Evolutionary conservation across 1,140 invertebrate species (phyloP).

Genomic region (Oryctes rhinoceros): DNA sequence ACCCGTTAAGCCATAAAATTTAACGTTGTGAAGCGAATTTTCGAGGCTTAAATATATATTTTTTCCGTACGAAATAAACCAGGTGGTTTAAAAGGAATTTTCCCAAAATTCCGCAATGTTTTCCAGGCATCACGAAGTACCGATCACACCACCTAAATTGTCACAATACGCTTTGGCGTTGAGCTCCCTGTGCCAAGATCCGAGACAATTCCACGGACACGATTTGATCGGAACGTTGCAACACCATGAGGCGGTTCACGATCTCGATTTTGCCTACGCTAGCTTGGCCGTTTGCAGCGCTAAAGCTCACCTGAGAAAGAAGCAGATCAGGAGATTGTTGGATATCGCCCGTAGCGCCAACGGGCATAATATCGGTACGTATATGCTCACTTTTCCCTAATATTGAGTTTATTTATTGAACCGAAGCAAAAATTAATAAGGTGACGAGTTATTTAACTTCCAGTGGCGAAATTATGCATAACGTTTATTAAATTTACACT

Average conservation of each 20-base stretch:
- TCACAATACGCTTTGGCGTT: slow-evolving; percentile 79
- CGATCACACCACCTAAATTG: slow-evolving; percentile 75
- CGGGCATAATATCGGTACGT: slow-evolving; percentile 75
- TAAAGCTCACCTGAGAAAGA: slow-evolving; percentile 80
- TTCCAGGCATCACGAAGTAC: slow-evolving; percentile 72
- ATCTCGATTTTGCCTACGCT: slow-evolving; percentile 74
- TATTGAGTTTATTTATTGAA: too few species aligned
- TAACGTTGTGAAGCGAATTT: too few species aligned
- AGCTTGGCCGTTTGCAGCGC: slow-evolving; percentile 78
- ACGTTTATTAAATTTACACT: too few species aligned
- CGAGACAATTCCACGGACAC: slow-evolving; percentile 82
- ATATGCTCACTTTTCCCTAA: not conserved
- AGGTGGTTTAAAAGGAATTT: too few species aligned
- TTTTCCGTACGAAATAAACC: too few species aligned
- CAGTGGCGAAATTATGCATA: too few species aligned
- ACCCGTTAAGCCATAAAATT: not conserved
- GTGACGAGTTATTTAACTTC: too few species aligned
- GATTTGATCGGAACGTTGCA: slow-evolving; percentile 71
- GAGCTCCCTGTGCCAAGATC: slow-evolving; percentile 81
- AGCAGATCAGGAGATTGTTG: slow-evolving; percentile 77
- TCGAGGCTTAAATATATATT: too few species aligned
- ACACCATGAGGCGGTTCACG: slow-evolving; percentile 66
- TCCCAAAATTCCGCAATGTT: not conserved
- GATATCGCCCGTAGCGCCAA: slow-evolving; percentile 80
- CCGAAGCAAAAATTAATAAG: too few species aligned